Evolutionary conservation across 2,797 vertebrate species (phyloP).

Genomic region (Eulemur albifrons): DNA sequence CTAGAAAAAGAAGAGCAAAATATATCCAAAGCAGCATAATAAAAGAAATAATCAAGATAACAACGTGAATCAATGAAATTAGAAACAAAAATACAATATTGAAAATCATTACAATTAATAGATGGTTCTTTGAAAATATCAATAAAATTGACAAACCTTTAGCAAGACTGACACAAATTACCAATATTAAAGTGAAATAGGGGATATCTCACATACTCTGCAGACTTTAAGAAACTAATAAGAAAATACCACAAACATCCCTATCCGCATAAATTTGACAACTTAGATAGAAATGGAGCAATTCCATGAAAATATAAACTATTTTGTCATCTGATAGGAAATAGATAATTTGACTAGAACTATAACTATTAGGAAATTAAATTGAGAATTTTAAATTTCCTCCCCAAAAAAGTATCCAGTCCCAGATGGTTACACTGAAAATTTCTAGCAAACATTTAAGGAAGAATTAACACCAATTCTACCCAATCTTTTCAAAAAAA

Average conservation of each 20-base stretch:
- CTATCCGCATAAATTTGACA: neutral
- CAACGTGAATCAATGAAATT: neutral
- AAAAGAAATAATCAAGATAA: neutral
- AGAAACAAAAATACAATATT: neutral
- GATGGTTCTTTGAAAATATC: neutral
- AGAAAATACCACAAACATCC: neutral
- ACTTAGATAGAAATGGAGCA: neutral
- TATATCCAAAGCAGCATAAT: neutral
- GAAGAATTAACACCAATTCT: neutral
- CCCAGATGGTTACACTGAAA: neutral
- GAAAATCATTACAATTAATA: neutral
- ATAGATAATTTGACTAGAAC: neutral
- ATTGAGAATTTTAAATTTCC: neutral
- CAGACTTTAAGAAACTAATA: neutral
- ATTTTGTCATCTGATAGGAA: neutral
- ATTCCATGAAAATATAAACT: neutral
- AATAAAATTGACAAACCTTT: neutral
- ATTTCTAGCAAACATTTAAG: neutral
- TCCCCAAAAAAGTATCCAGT: neutral
- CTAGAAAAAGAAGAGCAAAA: neutral
- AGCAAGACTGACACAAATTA: neutral
- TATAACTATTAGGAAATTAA: neutral
- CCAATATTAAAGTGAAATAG: neutral
- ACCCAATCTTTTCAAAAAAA: neutral
- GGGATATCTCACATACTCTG: neutral